Evolutionary conservation across 2,888 invertebrate species (phyloP), one percentile per base, ranked within the genome.

Genomic region (Resseliella maxima): DNA sequence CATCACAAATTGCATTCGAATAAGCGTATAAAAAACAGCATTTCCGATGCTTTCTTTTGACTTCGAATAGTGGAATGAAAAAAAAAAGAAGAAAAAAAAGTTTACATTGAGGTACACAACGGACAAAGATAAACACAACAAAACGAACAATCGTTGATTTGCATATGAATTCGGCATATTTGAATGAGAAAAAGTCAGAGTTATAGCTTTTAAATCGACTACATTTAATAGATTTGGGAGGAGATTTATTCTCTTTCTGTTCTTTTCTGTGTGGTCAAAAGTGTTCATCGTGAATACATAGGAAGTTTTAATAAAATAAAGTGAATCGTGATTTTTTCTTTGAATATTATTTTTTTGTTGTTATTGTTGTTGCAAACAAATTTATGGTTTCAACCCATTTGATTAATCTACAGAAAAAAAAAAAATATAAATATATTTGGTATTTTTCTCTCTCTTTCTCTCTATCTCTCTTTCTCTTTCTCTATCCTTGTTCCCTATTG

Each of bases 281-380:
- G n/a, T n/a, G n/a, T n/a, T n/a, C n/a, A n/a, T 8, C 2, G 46
- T 6, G 12, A 2, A 15, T 15, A 31, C 31, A 31, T 35, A 72
- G 31, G 72, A 72, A 12, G n/a, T n/a, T 72, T 72, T 72, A 72
- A 72, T 31, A 72, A 72, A 72, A 72, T 72, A 6, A 72, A 72
- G 31, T 31, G 31, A 8, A 72, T 35, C 31, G 31, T n/a, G n/a
- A n/a, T n/a, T n/a, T n/a, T n/a, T n/a, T n/a, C n/a, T n/a, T n/a
- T n/a, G n/a, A n/a, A n/a, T n/a, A 72, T 1, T 72, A n/a, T 35
- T 31, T 72, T 59, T 59, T 59, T 59, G 10, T 50, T 50, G 50
- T 21, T 50, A 41, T 8, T 41, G n/a, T 12, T 41, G 12, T 41
- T 50, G 21, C 2, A 50, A 50, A 2, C 59, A 59, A 50, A 59